Percentiles rank a stretch among this genome's conserved stretches.
phyloP scores from a whole-genome alignment of 2,888 invertebrate species.

The Tetranychus piercei region DNA sequence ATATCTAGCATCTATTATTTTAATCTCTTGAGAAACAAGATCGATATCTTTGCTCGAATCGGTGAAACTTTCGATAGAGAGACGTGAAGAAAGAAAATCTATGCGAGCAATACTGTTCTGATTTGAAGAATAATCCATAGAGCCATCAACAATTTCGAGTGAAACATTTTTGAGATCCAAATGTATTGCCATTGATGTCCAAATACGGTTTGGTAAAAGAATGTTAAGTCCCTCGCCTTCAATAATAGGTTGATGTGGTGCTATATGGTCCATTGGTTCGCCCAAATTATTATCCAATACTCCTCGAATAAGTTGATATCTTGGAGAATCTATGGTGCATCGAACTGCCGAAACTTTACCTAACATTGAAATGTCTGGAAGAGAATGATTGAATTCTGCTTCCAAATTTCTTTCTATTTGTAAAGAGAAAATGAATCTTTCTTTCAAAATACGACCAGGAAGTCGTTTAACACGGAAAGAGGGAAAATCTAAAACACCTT shows the following conservation, averaged over 20 bases:
- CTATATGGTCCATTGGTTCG: constrained; percentile 46
- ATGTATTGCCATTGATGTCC: constrained; percentile 58
- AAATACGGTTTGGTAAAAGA: constrained; percentile 36
- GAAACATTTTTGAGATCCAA: constrained; percentile 71
- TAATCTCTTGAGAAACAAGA: constrained; percentile 72
- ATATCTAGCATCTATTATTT: constrained; percentile 54
- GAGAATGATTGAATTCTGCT: constrained; percentile 36
- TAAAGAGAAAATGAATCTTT: constrained; percentile 59
- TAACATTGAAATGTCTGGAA: constrained; percentile 32
- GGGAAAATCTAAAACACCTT: constrained; percentile 31
- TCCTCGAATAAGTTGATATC: constrained; percentile 70
- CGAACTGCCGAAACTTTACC: constrained; percentile 38
- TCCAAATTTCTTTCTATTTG: constrained; percentile 65
- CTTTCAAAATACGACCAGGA: constrained; percentile 44
- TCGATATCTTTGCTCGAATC: constrained; percentile 79
- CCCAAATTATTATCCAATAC: constrained; percentile 73
- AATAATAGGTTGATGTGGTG: not conserved
- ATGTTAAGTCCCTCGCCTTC: constrained; percentile 9
- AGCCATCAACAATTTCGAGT: constrained; percentile 37
- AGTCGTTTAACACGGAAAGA: constrained; percentile 31
- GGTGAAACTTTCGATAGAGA: constrained; percentile 66
- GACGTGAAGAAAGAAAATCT: constrained; percentile 71
- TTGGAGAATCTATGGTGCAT: constrained; percentile 57
- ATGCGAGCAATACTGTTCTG: constrained; percentile 50
- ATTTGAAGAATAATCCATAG: constrained; percentile 31